phyloP scores from a whole-genome alignment of 2,888 invertebrate genomes.

The Drosophila greeni region DNA sequence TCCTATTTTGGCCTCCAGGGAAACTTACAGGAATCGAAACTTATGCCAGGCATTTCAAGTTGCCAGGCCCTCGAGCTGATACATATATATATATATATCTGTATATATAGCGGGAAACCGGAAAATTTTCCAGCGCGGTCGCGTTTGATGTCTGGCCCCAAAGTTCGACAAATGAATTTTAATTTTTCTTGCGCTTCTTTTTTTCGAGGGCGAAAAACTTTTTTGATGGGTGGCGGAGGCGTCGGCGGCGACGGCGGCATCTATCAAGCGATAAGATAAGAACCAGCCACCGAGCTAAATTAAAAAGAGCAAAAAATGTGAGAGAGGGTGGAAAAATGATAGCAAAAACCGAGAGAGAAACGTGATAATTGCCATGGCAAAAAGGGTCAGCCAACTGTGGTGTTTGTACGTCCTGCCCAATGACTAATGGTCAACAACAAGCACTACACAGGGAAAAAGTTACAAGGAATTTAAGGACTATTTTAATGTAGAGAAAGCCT shows the following conservation, averaged over 20 bases:
- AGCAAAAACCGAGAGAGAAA: conserved; percentile 45
- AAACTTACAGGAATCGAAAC: conserved; percentile 36
- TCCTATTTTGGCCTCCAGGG: conserved; percentile 37
- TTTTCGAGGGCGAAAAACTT: conserved; percentile 20
- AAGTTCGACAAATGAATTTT: conserved; percentile 47
- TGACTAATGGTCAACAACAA: conserved; percentile 44
- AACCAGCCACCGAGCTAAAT: conserved; percentile 34
- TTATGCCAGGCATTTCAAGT: conserved; percentile 42
- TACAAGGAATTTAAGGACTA: accelerated
- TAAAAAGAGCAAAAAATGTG: conserved; percentile 34
- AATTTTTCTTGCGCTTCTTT: conserved; percentile 35
- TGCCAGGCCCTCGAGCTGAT: conserved; percentile 16
- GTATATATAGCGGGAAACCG: conserved; percentile 14
- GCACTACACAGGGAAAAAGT: conserved; percentile 15
- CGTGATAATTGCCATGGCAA: conserved; percentile 67
- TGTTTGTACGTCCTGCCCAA: conserved; percentile 22
- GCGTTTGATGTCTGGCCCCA: conserved; percentile 45
- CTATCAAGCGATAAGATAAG: conserved; percentile 42
- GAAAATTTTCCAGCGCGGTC: conserved; percentile 39
- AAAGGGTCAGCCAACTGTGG: conserved; percentile 64
- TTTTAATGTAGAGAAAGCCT: no score
- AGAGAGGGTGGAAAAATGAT: conserved; percentile 20
- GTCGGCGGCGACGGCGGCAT: conserved; percentile 17
- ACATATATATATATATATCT: background rate
- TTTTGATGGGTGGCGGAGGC: conserved; percentile 33